Base-by-base conservation (phyloP, 2,888 invertebrate genomes). In the Cyaniris semiargus region DNA sequence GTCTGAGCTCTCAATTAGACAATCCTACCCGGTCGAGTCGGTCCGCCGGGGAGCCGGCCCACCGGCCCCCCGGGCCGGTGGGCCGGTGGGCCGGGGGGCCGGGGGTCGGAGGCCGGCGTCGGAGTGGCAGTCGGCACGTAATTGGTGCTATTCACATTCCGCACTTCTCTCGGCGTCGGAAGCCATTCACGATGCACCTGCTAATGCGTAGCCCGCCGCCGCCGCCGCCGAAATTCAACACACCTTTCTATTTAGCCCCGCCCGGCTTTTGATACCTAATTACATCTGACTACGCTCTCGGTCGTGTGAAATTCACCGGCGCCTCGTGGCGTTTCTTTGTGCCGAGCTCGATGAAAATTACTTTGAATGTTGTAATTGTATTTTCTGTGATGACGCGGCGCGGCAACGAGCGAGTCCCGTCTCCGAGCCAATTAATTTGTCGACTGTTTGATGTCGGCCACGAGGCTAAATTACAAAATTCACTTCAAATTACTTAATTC, bases 1-100 rank as follows among this genome's bases (percentile, higher is more conserved):
- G 83, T 85, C 83, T 84, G 23, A 34, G 80, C 80, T 80, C 83
- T 83, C 84, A 85, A 85, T 87, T 84, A 87, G 83, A 79, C 83
- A 81, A 83, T 82, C 81, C 82, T 81, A 81, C 66, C 23, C 18
- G 27, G 60, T 13, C 21, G 27, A 66, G 6, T 66, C 66, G n/a
- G n/a, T n/a, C 66, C 18, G 79, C 48, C 78, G 38, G 48, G 83
- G 82, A 83, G 83, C 84, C 75, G 84, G 84, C n/a, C n/a, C n/a
- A n/a, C n/a, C n/a, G n/a, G n/a, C n/a, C n/a, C n/a, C n/a, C n/a
- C n/a, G n/a, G 83, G 83, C 84, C 75, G 84, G 84, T 80, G 84
- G 84, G 84, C 78, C 78, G 82, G 81, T 81, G 80, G 79, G 53
- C 78, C 78, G 82, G 81, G 82, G 80, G 79, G 48, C 78, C 83